Evolutionary conservation across 2,888 invertebrate genomes (phyloP).

Genomic region (Hypomecis atomaria): DNA sequence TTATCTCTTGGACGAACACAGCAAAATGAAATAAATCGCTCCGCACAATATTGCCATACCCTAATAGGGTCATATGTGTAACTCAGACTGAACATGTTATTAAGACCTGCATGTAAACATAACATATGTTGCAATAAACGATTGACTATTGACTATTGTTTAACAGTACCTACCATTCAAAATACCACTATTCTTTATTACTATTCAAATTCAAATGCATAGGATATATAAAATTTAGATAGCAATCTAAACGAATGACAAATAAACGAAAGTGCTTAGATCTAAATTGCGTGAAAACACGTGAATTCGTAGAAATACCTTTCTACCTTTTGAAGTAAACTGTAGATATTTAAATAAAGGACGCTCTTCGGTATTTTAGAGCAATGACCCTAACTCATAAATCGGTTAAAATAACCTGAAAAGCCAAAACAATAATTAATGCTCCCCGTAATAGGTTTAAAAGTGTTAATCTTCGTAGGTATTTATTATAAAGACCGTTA

Average conservation of each 20-base stretch:
- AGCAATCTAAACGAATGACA: constrained; percentile 3
- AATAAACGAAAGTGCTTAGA: constrained; percentile 6
- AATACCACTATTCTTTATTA: too few relatives aligned
- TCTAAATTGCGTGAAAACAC: constrained; percentile 1
- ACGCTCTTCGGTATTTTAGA: background rate
- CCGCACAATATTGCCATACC: too few relatives aligned
- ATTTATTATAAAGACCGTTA: background rate
- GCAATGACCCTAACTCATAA: background rate
- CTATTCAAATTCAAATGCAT: background rate
- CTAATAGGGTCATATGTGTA: too few relatives aligned
- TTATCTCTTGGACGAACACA: too few relatives aligned
- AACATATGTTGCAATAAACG: too few relatives aligned
- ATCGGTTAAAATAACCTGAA: too few relatives aligned
- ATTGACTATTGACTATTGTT: too few relatives aligned
- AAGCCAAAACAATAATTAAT: background rate
- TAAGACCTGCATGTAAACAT: too few relatives aligned
- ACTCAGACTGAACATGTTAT: too few relatives aligned
- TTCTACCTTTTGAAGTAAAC: background rate
- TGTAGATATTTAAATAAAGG: background rate
- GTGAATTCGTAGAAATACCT: background rate
- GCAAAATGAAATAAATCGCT: too few relatives aligned
- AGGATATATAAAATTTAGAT: too few relatives aligned
- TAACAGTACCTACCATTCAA: too few relatives aligned
- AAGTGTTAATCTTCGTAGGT: constrained; percentile 1
- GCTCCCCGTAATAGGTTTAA: background rate